Conservation (phyloP, 2,888 invertebrate species). For the Eupelmus urozonus region DNA sequence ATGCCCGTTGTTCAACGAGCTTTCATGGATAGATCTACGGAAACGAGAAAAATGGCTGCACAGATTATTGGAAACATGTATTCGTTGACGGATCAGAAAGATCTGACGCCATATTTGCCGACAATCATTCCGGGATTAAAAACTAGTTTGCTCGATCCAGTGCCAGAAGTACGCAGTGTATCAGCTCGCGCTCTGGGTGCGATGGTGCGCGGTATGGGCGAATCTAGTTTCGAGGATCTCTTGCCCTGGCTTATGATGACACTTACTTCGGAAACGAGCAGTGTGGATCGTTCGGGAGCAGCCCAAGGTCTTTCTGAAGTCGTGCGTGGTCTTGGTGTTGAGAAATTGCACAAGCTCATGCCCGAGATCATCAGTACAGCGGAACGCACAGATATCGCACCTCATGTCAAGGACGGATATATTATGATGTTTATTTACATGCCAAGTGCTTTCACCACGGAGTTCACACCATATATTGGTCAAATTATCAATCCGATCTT, state of each 20-base stretch:
- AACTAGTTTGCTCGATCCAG: conserved; percentile 96
- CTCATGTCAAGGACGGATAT: conserved; percentile 99
- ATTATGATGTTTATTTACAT: conserved; percentile 99
- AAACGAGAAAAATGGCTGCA: conserved; percentile 99
- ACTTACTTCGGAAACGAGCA: conserved; percentile 94
- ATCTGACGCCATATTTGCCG: conserved; percentile 96
- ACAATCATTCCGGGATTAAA: conserved; percentile 98
- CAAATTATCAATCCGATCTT: conserved; percentile 98
- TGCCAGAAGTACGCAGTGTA: conserved; percentile 95
- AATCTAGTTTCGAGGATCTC: conserved; percentile 95
- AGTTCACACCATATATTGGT: conserved; percentile 97
- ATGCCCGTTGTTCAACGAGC: conserved; percentile 99
- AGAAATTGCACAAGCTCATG: conserved; percentile 97
- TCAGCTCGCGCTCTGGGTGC: conserved; percentile 97
- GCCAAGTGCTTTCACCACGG: conserved; percentile 96
- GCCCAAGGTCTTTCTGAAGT: conserved; percentile 99
- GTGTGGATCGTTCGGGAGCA: conserved; percentile 97
- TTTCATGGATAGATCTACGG: conserved; percentile 97
- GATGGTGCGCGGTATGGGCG: conserved; percentile 98
- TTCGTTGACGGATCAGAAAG: conserved; percentile 98
- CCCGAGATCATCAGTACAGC: conserved; percentile 97
- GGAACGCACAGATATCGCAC: conserved; percentile 93
- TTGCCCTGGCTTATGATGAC: conserved; percentile 99
- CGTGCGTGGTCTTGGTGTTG: conserved; percentile 95
- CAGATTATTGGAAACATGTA: conserved; percentile 99